Percentiles rank a stretch among this genome's conserved stretches.
phyloP scores from a whole-genome alignment of 2,888 invertebrate genomes.

The Coremacera marginata region DNA sequence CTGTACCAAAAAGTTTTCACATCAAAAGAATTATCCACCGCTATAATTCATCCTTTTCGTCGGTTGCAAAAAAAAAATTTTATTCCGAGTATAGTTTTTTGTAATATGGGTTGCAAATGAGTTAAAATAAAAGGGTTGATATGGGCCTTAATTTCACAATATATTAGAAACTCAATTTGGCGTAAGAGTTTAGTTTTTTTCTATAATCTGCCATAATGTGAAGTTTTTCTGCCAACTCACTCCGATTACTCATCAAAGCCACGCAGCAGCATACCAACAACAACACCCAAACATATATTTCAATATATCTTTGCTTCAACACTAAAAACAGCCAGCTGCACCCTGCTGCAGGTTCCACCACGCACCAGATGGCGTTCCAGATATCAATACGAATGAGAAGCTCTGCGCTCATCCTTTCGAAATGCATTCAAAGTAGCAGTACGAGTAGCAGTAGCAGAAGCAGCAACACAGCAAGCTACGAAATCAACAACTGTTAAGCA shows the following conservation, averaged over 20 bases:
- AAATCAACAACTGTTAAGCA: conserved; percentile 13
- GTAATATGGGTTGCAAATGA: no score
- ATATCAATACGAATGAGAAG: background rate
- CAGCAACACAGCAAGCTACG: conserved; percentile 21
- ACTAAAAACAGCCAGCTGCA: conserved; percentile 3
- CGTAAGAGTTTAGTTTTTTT: no score
- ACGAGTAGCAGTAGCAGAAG: no score
- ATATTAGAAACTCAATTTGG: no score
- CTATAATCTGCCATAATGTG: no score
- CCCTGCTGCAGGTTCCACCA: conserved; percentile 16
- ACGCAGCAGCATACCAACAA: background rate
- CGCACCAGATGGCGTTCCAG: conserved; percentile 6
- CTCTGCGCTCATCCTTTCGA: conserved; percentile 12
- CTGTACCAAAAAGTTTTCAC: no score
- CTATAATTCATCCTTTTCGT: no score
- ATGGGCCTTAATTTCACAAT: no score
- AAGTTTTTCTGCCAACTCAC: background rate
- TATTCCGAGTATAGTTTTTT: no score
- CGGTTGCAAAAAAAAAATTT: no score
- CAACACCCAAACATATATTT: background rate
- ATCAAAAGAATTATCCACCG: no score
- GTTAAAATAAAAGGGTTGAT: no score
- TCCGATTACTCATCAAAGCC: background rate
- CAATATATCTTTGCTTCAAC: background rate
- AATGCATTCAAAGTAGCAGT: conserved; percentile 2